Evolutionary conservation across 2,888 invertebrate genomes (phyloP).

Genomic region (Nemurella pictetii): DNA sequence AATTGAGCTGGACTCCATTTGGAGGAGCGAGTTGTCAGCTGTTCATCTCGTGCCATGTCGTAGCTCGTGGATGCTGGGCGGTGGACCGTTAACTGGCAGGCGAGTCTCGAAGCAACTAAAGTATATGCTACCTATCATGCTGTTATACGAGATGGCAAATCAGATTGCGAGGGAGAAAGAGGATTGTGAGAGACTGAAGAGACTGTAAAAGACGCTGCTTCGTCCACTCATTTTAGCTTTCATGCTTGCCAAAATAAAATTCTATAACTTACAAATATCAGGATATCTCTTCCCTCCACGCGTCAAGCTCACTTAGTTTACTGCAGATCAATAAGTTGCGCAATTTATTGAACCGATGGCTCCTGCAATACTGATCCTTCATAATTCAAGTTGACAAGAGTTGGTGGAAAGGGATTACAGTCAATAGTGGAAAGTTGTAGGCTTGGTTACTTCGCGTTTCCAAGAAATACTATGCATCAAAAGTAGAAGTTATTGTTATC

Average conservation of each 20-base stretch:
- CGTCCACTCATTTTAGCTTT: neutral
- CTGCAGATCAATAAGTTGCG: constrained; percentile 1
- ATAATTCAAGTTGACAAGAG: constrained; percentile 19
- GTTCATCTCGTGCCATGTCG: neutral
- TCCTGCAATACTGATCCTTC: constrained; percentile 21
- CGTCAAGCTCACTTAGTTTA: constrained; percentile 21
- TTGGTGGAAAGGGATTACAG: neutral
- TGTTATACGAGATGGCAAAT: neutral
- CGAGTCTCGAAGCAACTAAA: neutral
- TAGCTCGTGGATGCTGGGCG: neutral
- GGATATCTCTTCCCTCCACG: constrained; percentile 11
- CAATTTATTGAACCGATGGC: constrained; percentile 23
- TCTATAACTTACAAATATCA: constrained; percentile 12
- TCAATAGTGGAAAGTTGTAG: neutral
- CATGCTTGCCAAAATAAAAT: constrained; percentile 10
- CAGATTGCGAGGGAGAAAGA: neutral
- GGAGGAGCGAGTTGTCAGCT: neutral
- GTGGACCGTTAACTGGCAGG: neutral
- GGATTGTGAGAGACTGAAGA: constrained; percentile 9
- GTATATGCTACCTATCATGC: neutral
- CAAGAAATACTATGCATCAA: neutral
- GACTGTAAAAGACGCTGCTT: too few relatives aligned
- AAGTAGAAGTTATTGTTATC: neutral
- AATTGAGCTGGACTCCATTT: neutral
- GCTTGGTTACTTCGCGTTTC: neutral